Evolutionary conservation across 2,797 vertebrate genomes (phyloP), one percentile per base, ranked within the genome.

Genomic region (Crenichthys baileyi): DNA sequence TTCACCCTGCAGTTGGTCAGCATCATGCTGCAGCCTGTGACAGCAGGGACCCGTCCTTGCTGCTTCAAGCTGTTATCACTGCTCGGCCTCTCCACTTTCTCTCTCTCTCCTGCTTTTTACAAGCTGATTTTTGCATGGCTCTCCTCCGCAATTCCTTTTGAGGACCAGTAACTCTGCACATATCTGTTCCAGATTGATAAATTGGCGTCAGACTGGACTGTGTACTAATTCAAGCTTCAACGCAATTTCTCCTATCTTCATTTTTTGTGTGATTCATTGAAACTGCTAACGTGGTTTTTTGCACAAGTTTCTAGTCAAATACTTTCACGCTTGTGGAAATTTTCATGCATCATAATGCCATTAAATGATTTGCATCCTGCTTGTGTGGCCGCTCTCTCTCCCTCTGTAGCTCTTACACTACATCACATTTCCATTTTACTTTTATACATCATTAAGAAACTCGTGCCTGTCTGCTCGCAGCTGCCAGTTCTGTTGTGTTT

Each of bases 1-100:
- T n/a, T n/a, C 58, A 79, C 73, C 53, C 29, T 73, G 79, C 94
- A 94, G 92, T 93, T 94, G 93, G 75, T 85, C 58, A 88, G 44
- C 87, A 90, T 94, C 92, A 91, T 24, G 15, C 79, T 3, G 72
- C 78, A 73, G 88, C 86, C 78, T 70, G 84, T 88, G 90, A 92
- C 91, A 91, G 88, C 74, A 75, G 70, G 68, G 88, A 85, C 90
- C 77, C 70, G 87, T 89, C 86, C 86, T 87, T 50, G 80, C 75
- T 79, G 85, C 73, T 81, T 74, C 48, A 58, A 65, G 9, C 77
- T 82, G 39, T 92, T 92, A 92, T 92, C 92, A 74, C 82, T 55
- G 31, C 79, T 84, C 55, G 77, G 85, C 83, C 75, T 22, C 72
- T 81, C 83, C 76, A 31, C 72, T 84, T 68, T 84, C 70, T 60